These are phyloP conservation scores for Palaemon carinicauda DNA, from an alignment of 1,140 invertebrate genomes.

Conservation along the genomic window DNA sequence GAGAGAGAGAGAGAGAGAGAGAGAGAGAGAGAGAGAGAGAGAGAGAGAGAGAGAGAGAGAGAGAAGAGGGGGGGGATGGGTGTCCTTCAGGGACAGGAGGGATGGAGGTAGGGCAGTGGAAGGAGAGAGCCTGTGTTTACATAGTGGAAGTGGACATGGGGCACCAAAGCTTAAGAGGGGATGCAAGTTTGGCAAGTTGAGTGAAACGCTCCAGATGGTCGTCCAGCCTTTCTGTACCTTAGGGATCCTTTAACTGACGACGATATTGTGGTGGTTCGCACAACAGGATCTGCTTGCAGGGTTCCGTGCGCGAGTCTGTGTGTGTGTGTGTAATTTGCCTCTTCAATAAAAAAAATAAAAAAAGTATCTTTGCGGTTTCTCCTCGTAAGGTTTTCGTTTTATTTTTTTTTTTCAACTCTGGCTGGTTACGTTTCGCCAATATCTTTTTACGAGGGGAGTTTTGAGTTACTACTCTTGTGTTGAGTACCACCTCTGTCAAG, in stretches of 20 bases:
- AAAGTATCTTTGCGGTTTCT: too few relatives aligned
- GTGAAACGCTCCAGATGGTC: conserved; percentile 36
- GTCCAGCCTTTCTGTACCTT: conserved; percentile 25
- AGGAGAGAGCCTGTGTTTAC: conserved; percentile 12
- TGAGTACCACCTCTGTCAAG: too few relatives aligned
- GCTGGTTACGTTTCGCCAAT: too few relatives aligned
- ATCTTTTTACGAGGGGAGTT: too few relatives aligned
- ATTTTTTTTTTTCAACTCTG: too few relatives aligned
- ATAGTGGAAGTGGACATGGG: conserved; percentile 47
- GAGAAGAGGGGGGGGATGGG: neutral
- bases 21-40: neutral
- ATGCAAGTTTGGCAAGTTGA: conserved; percentile 47
- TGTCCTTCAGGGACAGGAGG: neutral
- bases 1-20: neutral
- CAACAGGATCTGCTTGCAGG: neutral
- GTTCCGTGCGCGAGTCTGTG: too few relatives aligned
- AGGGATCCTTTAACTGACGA: neutral
- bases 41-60: conserved; percentile 23
- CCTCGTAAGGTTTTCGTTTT: too few relatives aligned
- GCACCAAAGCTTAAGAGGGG: conserved; percentile 36
- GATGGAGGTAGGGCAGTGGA: neutral
- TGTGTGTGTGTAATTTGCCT: too few relatives aligned
- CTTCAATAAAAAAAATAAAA: too few relatives aligned
- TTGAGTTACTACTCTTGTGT: too few relatives aligned
- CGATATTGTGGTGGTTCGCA: neutral